These are phyloP conservation scores for Melanaphis sacchari DNA, from an alignment of 1,140 invertebrate genomes.

Conservation along the genomic window DNA sequence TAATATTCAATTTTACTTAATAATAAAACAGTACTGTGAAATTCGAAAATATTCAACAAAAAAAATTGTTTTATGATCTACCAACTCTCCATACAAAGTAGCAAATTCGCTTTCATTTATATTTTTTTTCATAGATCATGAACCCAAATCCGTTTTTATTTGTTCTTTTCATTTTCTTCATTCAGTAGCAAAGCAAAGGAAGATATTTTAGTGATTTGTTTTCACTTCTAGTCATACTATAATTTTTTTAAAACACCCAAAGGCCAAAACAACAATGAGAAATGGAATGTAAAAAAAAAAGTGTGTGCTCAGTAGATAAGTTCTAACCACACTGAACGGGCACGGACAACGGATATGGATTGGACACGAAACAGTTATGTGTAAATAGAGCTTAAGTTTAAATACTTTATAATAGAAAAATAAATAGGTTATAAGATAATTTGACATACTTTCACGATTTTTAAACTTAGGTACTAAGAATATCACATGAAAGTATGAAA, in stretches of 20 bases:
- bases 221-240: neutral
- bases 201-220: neutral
- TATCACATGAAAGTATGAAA: neutral
- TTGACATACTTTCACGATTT: neutral
- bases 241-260: neutral
- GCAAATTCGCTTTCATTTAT: constrained; percentile 1
- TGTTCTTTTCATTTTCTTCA: neutral
- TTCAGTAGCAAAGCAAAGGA: neutral
- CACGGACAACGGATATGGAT: neutral
- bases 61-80: neutral
- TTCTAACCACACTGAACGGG: neutral
- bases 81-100: constrained; percentile 7
- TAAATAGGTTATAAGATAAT: neutral
- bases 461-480: neutral
- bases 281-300: neutral
- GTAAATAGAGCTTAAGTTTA: neutral
- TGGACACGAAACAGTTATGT: neutral
- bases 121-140: constrained; percentile 15
- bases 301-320: neutral
- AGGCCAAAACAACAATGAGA: neutral
- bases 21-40: constrained; percentile 4
- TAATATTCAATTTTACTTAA: constrained; percentile 56
- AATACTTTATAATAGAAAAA: neutral
- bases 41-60: neutral
- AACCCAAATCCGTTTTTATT: constrained; percentile 6